These are phyloP conservation scores for Epiperipatus broadwayi DNA, from an alignment of 2,888 invertebrate genomes.

Conservation along the genomic window DNA sequence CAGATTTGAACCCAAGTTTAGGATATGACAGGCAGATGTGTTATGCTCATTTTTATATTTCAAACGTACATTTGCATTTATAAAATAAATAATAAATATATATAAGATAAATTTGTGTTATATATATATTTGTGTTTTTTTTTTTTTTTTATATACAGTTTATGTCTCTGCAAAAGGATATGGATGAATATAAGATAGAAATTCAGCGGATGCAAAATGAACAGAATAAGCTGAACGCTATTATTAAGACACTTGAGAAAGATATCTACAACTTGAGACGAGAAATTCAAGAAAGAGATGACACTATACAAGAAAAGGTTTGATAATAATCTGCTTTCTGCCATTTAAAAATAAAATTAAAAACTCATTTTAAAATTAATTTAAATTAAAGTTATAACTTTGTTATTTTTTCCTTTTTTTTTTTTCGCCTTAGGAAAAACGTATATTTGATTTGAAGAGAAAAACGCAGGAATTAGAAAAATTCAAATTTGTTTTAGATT, in stretches of 20 bases:
- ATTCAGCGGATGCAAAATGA: conserved; percentile 42
- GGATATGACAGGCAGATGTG: no score
- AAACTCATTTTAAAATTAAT: conserved; percentile 8
- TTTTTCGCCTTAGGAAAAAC: conserved; percentile 42
- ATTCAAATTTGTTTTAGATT: conserved; percentile 69
- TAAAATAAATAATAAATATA: no score
- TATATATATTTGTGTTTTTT: no score
- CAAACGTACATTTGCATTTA: no score
- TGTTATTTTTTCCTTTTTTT: conserved; percentile 1
- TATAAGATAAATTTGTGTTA: no score
- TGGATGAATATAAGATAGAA: conserved; percentile 31
- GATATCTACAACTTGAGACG: conserved; percentile 60
- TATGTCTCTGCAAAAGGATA: conserved; percentile 29
- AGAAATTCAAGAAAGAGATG: conserved; percentile 63
- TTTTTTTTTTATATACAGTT: conserved; percentile 23
- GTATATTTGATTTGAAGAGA: conserved; percentile 59
- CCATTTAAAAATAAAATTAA: conserved; percentile 6
- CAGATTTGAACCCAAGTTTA: no score
- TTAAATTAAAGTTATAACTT: not conserved
- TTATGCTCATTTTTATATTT: no score
- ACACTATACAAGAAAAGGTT: conserved; percentile 55
- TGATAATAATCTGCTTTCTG: not conserved
- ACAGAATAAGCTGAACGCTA: conserved; percentile 46
- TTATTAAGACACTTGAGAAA: conserved; percentile 49
- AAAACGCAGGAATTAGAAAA: conserved; percentile 75